Evolutionary conservation across 2,888 invertebrate species (phyloP), one percentile per base, ranked within the genome.

Genomic region (Cylloceria caligata): DNA sequence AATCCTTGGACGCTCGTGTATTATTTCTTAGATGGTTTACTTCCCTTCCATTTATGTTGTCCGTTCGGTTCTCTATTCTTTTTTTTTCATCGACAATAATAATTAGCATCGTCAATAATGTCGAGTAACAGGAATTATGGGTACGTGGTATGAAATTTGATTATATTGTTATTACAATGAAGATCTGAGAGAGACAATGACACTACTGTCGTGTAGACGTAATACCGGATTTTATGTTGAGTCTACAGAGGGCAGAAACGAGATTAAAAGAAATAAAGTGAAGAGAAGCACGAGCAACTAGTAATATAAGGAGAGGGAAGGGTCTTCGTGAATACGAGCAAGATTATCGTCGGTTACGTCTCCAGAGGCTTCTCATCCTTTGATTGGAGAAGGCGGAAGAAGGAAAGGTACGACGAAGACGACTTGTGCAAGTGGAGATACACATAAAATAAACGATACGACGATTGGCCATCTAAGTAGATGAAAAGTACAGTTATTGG

Each of bases 71-170:
- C n/a, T 6, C 49, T 52, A 3, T 27, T 21, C 42, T 71, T 3
- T 57, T 72, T 78, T 55, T 49, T 55, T 34, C 57, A 34, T 36
- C 57, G 9, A 39, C 67, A 30, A 67, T 49, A 52, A 60, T 65
- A 77, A 77, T 71, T 62, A 69, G 34, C 24, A 42, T 78, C 71
- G 69, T 78, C 72, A 72, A 64, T 78, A 72, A 71, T 67, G 65
- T 76, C 68, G 27, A 55, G 52, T 57, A 64, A 72, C 65, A 60
- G 52, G 47, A 73, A 79, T 79, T 67, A 65, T 49, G 24, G 5
- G 21, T 67, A 68, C 67, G 79, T 79, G 60, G 9, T n/a, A 42
- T 52, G 60, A 69, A 62, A 73, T 42, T 73, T 47, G 3, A 49
- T 73, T 36, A 52, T 16, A 68, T 62, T 60, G 36, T 73, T 49